Base-by-base conservation (phyloP, 1,140 invertebrate species). In the Bradynema listronoti region DNA sequence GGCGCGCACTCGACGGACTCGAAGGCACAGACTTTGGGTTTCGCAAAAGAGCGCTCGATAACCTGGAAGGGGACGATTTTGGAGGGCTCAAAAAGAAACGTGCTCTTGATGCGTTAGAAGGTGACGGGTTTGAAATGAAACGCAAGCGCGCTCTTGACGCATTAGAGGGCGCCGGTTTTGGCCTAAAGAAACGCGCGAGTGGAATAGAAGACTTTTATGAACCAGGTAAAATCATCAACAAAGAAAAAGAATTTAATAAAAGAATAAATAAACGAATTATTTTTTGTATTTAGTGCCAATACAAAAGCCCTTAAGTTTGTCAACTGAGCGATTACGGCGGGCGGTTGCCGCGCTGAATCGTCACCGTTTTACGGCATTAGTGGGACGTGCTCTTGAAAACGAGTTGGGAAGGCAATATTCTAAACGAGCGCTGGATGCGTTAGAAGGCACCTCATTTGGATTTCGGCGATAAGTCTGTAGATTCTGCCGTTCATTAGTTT, bases 371-470 rank as follows among this genome's bases (percentile, higher is more conserved):
- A 34, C 50, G 11, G 14, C 14, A n/a, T 47, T n/a, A n/a, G n/a
- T n/a, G n/a, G n/a, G n/a, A n/a, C n/a, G n/a, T n/a, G n/a, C n/a
- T n/a, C n/a, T n/a, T n/a, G n/a, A n/a, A n/a, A n/a, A n/a, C n/a
- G n/a, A n/a, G n/a, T n/a, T n/a, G n/a, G n/a, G n/a, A n/a, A n/a
- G n/a, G n/a, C n/a, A n/a, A n/a, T n/a, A n/a, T n/a, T n/a, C n/a
- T n/a, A 61, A 63, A 65, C 33, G 58, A 30, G 58, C 58, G n/a
- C 58, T 61, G 60, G 58, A 61, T 42, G 62, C 62, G 1, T n/a
- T 61, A 43, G 58, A 61, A 32, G 58, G 58, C 14, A 63, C 62
- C 41, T 9, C 58, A 11, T 61, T 61, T 50, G 58, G 58, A 4
- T 61, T 61, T 22, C 36, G 58, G n/a, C n/a, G n/a, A n/a, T n/a